A percentile compares a stretch with the other conserved stretches of the same genome.
phyloP scores from a whole-genome alignment of 2,113 vertebrate species.

The Amblyornis subalaris region DNA sequence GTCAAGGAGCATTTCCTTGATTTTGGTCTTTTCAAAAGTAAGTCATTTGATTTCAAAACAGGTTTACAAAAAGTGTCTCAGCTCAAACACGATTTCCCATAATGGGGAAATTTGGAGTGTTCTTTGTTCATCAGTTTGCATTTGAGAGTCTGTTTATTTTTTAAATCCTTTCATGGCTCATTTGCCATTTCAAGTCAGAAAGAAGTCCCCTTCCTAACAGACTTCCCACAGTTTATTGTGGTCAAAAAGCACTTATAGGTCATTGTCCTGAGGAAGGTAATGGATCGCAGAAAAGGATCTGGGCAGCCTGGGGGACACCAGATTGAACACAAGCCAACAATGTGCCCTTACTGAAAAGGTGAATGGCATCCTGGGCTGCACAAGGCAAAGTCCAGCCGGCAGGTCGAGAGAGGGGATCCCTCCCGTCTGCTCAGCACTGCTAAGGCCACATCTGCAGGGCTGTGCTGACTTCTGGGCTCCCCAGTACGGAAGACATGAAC shows the following conservation, averaged over 20 bases:
- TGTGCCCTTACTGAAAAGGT: background rate
- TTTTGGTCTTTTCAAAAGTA: background rate
- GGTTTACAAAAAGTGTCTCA: background rate
- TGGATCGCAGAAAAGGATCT: background rate
- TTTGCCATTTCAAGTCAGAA: background rate
- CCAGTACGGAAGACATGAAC: background rate
- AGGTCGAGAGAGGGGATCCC: background rate
- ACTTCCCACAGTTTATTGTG: background rate
- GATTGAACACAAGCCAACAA: background rate
- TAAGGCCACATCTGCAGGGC: background rate
- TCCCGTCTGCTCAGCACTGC: background rate
- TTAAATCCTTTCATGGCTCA: background rate
- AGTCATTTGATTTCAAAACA: background rate
- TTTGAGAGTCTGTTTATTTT: background rate
- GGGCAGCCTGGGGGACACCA: rapidly evolving
- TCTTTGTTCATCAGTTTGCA: background rate
- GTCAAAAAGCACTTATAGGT: background rate
- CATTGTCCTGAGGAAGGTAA: background rate
- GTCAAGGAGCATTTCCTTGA: background rate
- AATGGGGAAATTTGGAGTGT: background rate
- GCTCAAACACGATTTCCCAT: background rate
- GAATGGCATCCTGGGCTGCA: background rate
- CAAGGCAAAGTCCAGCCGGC: background rate
- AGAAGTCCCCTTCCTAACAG: background rate
- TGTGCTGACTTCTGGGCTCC: background rate